Evolutionary conservation across 2,888 invertebrate genomes (phyloP), one percentile per base, ranked within the genome.

Genomic region (Maniola hyperantus): DNA sequence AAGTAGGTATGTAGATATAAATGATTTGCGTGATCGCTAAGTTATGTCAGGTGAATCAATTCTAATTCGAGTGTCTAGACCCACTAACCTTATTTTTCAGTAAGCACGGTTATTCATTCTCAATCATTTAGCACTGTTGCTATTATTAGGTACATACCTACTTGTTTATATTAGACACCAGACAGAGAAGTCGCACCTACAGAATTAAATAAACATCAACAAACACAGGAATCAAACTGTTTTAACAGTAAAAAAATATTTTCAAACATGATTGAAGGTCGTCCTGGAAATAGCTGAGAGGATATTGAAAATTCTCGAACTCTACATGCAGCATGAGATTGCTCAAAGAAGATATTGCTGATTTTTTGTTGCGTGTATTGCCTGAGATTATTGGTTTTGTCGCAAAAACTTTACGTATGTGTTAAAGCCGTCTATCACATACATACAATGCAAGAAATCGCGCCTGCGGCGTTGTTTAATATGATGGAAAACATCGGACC

Each of bases 1-100:
- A 18, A 44, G 13, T 48, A 48, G 6, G 5, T 2, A 2, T 13
- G 4, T 10, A 42, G 42, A 13, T 13, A 42, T 13, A 42, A 42
- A 13, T 15, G 15, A 15, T 20, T 10, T 39, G 10, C 55, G 39
- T 55, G 36, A 18, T 39, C 33, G 15, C 34, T 39, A 11, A 39
- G 18, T n/a, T n/a, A n/a, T 34, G 8, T 53, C 53, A 53, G 33
- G 34, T 13, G 34, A 55, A 36, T 18, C 5, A 20, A 57, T 54
- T 57, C 15, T 57, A 39, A 20, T 57, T 57, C 20, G 39, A 36
- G 36, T 10, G 36, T 10, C 54, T 18, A 55, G 48, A 50, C 6
- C 39, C 13, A 57, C 55, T 42, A 39, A 57, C 55, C 39, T 42
- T 18, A 57, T 39, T 55, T 39, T 55, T 6, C n/a, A n/a, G n/a